Percentiles rank a stretch among this genome's conserved stretches.
phyloP scores from a whole-genome alignment of 2,113 vertebrate genomes.

The Tautogolabrus adspersus region DNA sequence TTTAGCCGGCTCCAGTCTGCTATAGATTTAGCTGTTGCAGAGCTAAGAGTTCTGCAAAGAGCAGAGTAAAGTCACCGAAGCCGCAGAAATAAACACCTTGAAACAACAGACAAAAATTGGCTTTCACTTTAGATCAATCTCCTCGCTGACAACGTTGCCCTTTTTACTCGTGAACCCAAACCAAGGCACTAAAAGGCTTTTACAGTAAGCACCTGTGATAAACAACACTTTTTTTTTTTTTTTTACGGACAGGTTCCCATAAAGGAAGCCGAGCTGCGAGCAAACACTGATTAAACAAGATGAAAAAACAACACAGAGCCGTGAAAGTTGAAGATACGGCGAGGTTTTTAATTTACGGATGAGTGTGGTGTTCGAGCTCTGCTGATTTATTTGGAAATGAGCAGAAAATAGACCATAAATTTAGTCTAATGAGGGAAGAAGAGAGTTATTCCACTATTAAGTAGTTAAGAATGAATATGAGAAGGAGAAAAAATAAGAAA shows the following conservation, averaged over 20 bases:
- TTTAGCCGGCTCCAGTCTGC: slow-evolving; percentile 58
- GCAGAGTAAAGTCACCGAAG: slow-evolving; percentile 38
- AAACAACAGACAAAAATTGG: slow-evolving; percentile 66
- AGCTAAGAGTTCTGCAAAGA: slow-evolving; percentile 57
- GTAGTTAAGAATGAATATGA: not conserved
- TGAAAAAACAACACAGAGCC: slow-evolving; percentile 33
- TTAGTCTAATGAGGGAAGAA: slow-evolving; percentile 41
- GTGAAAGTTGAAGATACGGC: slow-evolving; percentile 2
- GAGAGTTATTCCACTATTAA: not conserved
- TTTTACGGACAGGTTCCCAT: slow-evolving; percentile 54
- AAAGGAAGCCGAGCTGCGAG: slow-evolving; percentile 39
- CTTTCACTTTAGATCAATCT: slow-evolving; percentile 69
- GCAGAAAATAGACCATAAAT: slow-evolving; percentile 11
- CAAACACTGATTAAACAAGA: slow-evolving; percentile 52
- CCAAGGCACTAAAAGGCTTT: slow-evolving; percentile 70
- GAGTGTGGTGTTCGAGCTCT: slow-evolving; percentile 4
- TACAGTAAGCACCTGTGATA: slow-evolving; percentile 72
- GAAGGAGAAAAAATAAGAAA: slow-evolving; percentile 25
- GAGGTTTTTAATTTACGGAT: slow-evolving; percentile 25
- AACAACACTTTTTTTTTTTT: slow-evolving; percentile 44
- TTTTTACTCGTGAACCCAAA: slow-evolving; percentile 65
- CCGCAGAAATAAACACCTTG: slow-evolving; percentile 66
- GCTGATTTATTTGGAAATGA: slow-evolving; percentile 32
- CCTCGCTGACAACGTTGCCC: slow-evolving; percentile 57
- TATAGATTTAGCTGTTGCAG: slow-evolving; percentile 60